These are phyloP conservation scores for Lycia hirtaria DNA, from an alignment of 2,888 invertebrate species.

Conservation along the genomic window DNA sequence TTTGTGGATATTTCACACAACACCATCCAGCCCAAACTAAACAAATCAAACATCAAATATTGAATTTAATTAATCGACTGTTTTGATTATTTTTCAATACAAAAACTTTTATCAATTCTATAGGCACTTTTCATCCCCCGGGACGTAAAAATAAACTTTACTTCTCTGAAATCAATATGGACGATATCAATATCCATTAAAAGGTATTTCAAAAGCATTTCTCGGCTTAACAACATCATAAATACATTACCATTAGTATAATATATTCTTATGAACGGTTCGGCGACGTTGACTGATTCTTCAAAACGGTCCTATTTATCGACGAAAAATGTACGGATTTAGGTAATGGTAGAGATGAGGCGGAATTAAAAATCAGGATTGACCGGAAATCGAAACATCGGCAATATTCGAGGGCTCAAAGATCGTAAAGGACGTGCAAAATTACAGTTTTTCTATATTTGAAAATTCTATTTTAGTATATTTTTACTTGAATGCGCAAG, in stretches of 20 bases:
- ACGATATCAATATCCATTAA: constrained; percentile 23
- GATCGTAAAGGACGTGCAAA: not conserved
- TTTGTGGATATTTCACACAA: too few species aligned
- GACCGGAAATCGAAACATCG: not conserved
- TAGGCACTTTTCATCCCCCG: not conserved
- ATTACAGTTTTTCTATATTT: not conserved
- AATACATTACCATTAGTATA: constrained; percentile 43
- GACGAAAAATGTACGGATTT: constrained; percentile 60
- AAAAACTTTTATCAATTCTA: not conserved
- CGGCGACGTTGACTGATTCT: constrained; percentile 55
- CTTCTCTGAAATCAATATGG: constrained; percentile 22
- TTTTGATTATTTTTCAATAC: too few species aligned
- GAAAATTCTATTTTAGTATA: too few species aligned
- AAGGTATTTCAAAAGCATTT: constrained; percentile 24
- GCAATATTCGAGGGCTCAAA: not conserved
- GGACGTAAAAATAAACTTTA: constrained; percentile 2
- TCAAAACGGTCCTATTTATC: constrained; percentile 57
- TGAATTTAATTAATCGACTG: not conserved
- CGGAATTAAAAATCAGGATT: not conserved
- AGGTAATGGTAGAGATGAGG: constrained; percentile 39
- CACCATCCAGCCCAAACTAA: too few species aligned
- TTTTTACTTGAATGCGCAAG: too few species aligned
- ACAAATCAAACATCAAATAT: not conserved
- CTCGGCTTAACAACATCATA: constrained; percentile 21
- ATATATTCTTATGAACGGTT: constrained; percentile 50